A percentile compares a stretch with the other conserved stretches of the same genome.
Evolutionary conservation across 2,888 invertebrate species (phyloP).

Genomic region (Mythimna pallens): DNA sequence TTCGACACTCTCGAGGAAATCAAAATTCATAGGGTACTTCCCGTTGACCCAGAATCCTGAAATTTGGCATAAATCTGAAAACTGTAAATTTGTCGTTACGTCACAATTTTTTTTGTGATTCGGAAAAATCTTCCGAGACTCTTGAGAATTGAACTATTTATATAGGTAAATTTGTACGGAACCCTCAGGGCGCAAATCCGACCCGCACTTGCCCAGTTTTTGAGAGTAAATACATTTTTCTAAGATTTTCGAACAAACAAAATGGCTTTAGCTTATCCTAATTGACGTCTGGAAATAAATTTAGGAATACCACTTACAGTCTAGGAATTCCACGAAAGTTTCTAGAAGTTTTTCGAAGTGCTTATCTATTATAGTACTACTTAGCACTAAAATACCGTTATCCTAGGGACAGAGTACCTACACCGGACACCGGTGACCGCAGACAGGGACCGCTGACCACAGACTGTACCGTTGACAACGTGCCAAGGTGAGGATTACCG

Average conservation of each 20-base stretch:
- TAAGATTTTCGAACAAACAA: neutral
- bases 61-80: too few species aligned
- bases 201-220: too few species aligned
- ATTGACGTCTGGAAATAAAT: neutral
- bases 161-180: too few species aligned
- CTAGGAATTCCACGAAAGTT: neutral
- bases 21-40: too few species aligned
- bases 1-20: too few species aligned
- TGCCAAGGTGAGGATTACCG: conserved; percentile 56
- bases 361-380: conserved; percentile 15
- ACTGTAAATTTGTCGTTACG: too few species aligned
- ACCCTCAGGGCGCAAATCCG: too few species aligned
- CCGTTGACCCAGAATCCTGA: too few species aligned
- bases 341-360: neutral
- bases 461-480: conserved; percentile 54
- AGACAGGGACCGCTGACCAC: conserved; percentile 52
- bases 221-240: too few species aligned
- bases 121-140: too few species aligned
- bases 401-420: conserved; percentile 11
- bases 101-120: too few species aligned
- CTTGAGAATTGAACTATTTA: too few species aligned
- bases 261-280: neutral
- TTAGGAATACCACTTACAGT: neutral
- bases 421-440: conserved; percentile 45
- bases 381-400: conserved; percentile 15